These are phyloP conservation scores for Oligia latruncula DNA, from an alignment of 2,888 invertebrate genomes.

Conservation along the genomic window DNA sequence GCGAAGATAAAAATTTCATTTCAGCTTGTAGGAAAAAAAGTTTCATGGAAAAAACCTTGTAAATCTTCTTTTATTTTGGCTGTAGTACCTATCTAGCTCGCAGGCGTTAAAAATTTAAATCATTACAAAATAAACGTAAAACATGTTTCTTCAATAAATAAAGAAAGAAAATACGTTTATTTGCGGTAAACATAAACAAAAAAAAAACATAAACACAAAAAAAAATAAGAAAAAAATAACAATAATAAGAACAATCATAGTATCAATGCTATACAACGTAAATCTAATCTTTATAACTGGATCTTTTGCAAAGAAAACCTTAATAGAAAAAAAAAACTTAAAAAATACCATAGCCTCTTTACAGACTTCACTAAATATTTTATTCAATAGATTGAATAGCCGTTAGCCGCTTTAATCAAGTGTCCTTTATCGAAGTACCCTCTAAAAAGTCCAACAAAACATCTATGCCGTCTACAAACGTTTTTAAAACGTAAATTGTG, in stretches of 20 bases:
- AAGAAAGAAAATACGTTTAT: no score
- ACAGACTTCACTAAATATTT: constrained; percentile 28
- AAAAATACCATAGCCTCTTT: constrained; percentile 25
- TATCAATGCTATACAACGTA: background rate
- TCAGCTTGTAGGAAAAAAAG: background rate
- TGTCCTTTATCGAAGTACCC: constrained; percentile 18
- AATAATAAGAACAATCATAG: no score
- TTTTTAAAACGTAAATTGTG: constrained; percentile 35
- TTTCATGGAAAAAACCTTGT: background rate
- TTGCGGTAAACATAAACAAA: no score
- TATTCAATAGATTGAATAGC: constrained; percentile 35
- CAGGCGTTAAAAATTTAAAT: no score
- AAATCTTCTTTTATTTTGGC: background rate
- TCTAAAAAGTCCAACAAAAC: constrained; percentile 19
- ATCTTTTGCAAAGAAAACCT: no score
- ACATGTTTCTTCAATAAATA: background rate
- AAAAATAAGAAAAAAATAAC: no score
- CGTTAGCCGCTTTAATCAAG: constrained; percentile 46
- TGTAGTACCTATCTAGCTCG: background rate
- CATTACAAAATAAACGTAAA: background rate
- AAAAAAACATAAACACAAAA: no score
- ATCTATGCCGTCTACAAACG: constrained; percentile 9
- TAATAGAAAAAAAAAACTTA: no score
- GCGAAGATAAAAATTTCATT: background rate
- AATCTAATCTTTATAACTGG: background rate